phyloP scores from a whole-genome alignment of 1,140 invertebrate species.

The Tetragnatha versicolor region DNA sequence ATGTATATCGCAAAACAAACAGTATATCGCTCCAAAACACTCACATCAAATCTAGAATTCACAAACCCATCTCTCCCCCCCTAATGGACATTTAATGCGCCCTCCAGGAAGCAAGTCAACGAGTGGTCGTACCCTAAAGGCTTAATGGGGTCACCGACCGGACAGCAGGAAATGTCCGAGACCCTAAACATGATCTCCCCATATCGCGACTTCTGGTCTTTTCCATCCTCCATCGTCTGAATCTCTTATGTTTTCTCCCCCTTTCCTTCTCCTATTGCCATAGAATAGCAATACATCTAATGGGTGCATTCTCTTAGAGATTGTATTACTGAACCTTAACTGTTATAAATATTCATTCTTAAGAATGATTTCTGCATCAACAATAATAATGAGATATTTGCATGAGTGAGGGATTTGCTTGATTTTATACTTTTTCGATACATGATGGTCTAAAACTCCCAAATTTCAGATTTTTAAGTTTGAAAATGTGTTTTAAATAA shows the following conservation, averaged over 20 bases:
- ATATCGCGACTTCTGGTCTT: constrained; percentile 7
- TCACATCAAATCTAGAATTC: not conserved
- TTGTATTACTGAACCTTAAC: no score
- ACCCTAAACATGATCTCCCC: constrained; percentile 23
- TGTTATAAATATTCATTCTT: no score
- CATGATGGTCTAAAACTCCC: no score
- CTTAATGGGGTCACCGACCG: constrained; percentile 47
- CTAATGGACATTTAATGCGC: no score
- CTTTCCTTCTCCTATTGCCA: not conserved
- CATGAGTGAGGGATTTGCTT: no score
- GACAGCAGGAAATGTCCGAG: constrained; percentile 12
- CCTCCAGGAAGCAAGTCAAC: constrained; percentile 3
- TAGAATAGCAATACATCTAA: no score
- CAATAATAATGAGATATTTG: no score
- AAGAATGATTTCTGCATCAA: no score
- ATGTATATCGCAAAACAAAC: not conserved
- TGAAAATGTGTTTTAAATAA: no score
- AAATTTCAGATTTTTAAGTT: no score
- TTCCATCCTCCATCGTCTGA: not conserved
- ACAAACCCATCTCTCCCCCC: not conserved
- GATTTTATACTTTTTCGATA: no score
- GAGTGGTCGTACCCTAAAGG: constrained; percentile 46
- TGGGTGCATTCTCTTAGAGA: no score
- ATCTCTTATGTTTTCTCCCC: not conserved
- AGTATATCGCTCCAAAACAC: not conserved